Evolutionary conservation across 2,113 vertebrate species (phyloP), one percentile per base, ranked within the genome.

Genomic region (Lampris megalopsis): DNA sequence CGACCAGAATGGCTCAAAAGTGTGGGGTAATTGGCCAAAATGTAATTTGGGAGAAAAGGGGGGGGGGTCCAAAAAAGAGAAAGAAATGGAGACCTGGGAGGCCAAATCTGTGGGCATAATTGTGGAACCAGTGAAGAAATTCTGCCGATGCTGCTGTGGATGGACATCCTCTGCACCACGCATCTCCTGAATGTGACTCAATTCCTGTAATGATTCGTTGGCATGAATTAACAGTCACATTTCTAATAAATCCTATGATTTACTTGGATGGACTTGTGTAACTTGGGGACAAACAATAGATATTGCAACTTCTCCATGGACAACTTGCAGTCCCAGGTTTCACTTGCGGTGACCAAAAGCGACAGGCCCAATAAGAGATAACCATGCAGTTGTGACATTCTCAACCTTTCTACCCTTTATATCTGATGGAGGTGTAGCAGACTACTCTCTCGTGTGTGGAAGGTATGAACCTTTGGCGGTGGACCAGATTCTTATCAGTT

Each of bases 401-500:
- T 62, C 36, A 48, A 4, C 40, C 6, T 40, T 73, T 63, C 36
- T 53, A 48, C n/a, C 11, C 67, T 59, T 37, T 60, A 41, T 40
- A n/a, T 77, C 63, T 45, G 52, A 59, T 45, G 45, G 74, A 50
- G 62, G 10, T 58, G 66, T 58, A 66, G 53, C 62, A 68, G 80
- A 45, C n/a, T 61, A 63, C 35, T n/a, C 5, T 10, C 61, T 69
- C 63, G 52, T n/a, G 37, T 24, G 36, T 64, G 61, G 38, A 50
- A 47, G 63, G 59, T 53, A 73, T 73, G 59, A 53, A 36, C n/a
- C 4, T 65, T 63, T 3, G 24, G 13, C 11, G 47, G n/a, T 36
- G 4, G 68, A 52, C 54, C 37, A n/a, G 79, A 85, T 88, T 75
- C 13, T 85, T 83, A 84, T 88, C 86, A 40, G 24, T 75, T 82